Conservation (phyloP, 2,888 invertebrate genomes). For the Campoplex nolae region DNA sequence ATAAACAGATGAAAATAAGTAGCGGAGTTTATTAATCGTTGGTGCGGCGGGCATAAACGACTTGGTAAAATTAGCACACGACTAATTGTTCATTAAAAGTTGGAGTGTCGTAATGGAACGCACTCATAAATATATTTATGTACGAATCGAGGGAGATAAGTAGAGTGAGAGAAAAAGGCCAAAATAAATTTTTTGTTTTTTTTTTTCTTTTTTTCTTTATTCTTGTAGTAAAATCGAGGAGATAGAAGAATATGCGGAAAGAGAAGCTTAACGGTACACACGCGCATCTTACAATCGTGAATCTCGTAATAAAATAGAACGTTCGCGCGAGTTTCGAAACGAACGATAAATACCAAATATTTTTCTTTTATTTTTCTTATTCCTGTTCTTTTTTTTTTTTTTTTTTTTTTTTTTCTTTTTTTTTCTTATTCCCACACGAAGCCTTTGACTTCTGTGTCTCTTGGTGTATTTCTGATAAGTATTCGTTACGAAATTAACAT, state of each 20-base stretch:
- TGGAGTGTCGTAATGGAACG: not conserved
- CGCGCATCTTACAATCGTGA: slow-evolving; percentile 9
- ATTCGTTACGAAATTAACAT: slow-evolving; percentile 49
- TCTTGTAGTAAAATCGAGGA: slow-evolving; percentile 9
- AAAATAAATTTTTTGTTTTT: not conserved
- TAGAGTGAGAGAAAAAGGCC: not conserved
- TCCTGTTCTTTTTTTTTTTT: not conserved
- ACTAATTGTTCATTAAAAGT: slow-evolving; percentile 62
- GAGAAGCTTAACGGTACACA: slow-evolving; percentile 8
- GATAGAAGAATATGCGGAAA: slow-evolving; percentile 25
- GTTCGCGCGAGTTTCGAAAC: slow-evolving; percentile 34
- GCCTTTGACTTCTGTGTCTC: slow-evolving; percentile 60
- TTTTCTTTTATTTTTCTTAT: not conserved
- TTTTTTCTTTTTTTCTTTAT: too few relatives aligned
- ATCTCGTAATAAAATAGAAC: slow-evolving; percentile 29
- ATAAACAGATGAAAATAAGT: not conserved
- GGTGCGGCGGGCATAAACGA: slow-evolving; percentile 21
- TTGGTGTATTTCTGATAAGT: slow-evolving; percentile 52
- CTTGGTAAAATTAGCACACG: slow-evolving; percentile 62
- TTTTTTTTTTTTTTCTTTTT: not conserved
- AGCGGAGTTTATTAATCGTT: slow-evolving; percentile 39
- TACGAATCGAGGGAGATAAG: not conserved
- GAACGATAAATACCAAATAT: slow-evolving; percentile 22
- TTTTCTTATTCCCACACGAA: slow-evolving; percentile 2
- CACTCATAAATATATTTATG: not conserved